Percentiles rank a stretch among this genome's conserved stretches.
These are phyloP conservation scores for Rhimphoctona megacephalus DNA, from an alignment of 2,888 invertebrate species.

Conservation along the genomic window DNA sequence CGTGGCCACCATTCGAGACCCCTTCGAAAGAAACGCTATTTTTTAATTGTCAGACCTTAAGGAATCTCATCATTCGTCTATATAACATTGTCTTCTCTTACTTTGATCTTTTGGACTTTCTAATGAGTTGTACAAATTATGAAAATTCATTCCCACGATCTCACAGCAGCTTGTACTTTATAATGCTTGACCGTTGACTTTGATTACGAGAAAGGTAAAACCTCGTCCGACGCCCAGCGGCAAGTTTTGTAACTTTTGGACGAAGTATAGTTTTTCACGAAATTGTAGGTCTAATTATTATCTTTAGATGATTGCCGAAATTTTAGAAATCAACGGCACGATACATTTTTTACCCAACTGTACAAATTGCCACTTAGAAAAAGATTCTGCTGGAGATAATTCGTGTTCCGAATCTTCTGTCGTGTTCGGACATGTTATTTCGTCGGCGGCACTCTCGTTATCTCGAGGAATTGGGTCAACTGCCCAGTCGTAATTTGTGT, in stretches of 20 bases:
- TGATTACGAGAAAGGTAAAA: conserved; percentile 2
- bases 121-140: neutral
- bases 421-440: neutral
- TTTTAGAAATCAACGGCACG: neutral
- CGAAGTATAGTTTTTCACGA: neutral
- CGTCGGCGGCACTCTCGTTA: conserved; percentile 40
- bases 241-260: neutral
- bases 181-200: neutral
- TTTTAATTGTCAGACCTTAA: conserved; percentile 46
- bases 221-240: neutral
- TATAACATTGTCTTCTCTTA: neutral
- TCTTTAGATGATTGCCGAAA: neutral
- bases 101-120: conserved; percentile 13
- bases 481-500: conserved; percentile 57
- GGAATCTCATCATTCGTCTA: conserved; percentile 6
- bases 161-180: neutral
- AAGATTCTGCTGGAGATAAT: neutral
- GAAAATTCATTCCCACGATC: conserved; percentile 38
- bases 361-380: neutral
- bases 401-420: conserved; percentile 23
- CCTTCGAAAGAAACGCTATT: conserved; percentile 58
- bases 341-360: neutral
- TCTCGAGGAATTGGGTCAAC: conserved; percentile 65
- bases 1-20: conserved; percentile 40
- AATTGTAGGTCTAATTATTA: neutral